Evolutionary conservation across 2,888 invertebrate species (phyloP).

Genomic region (Tenodera sinensis): DNA sequence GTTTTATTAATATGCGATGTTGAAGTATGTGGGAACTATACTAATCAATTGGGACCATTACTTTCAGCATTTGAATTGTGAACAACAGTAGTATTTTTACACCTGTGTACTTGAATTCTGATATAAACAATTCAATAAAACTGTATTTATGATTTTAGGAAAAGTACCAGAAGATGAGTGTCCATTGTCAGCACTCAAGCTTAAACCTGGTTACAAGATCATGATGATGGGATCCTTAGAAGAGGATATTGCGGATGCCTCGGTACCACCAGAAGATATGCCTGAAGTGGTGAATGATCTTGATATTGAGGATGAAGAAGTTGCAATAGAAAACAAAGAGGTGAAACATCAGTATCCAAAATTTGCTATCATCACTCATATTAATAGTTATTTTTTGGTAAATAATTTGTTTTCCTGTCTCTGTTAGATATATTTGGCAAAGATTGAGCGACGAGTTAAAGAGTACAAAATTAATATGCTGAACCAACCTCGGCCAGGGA

Average conservation of each 20-base stretch:
- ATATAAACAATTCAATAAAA: no score
- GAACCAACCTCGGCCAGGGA: slow-evolving; percentile 77
- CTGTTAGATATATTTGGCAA: slow-evolving; percentile 63
- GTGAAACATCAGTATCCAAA: slow-evolving; percentile 36
- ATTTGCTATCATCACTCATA: neutral
- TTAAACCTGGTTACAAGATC: slow-evolving; percentile 85
- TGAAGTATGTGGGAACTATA: no score
- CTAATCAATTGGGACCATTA: no score
- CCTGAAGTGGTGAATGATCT: slow-evolving; percentile 89
- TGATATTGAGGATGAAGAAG: slow-evolving; percentile 80
- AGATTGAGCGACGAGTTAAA: slow-evolving; percentile 77
- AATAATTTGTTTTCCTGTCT: neutral
- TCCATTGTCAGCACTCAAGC: slow-evolving; percentile 67
- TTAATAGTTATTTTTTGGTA: neutral
- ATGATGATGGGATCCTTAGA: slow-evolving; percentile 98
- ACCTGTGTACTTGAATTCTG: no score
- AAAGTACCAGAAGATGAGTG: slow-evolving; percentile 80
- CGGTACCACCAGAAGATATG: slow-evolving; percentile 72
- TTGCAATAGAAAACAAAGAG: slow-evolving; percentile 62
- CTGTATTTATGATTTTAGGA: slow-evolving; percentile 51
- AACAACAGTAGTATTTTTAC: no score
- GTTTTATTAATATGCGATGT: no score
- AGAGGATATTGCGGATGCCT: slow-evolving; percentile 82
- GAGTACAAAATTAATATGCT: slow-evolving; percentile 79
- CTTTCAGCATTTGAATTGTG: no score